Percentiles rank a stretch among this genome's conserved stretches.
Evolutionary conservation across 2,797 vertebrate species (phyloP).

Genomic region (Danio kyathit): DNA sequence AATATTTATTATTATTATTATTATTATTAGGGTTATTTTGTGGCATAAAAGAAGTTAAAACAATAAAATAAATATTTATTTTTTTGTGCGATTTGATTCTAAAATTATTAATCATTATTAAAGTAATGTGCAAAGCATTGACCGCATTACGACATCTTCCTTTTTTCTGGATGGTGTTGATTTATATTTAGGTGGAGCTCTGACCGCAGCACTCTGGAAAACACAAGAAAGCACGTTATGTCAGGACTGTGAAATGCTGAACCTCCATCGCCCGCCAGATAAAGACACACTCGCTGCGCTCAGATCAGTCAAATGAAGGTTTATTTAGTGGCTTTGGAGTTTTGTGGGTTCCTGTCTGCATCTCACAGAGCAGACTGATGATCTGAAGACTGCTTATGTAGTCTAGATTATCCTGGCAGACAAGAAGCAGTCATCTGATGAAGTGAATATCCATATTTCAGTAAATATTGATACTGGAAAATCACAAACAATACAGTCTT

Average conservation of each 20-base stretch:
- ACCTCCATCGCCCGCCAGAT: background rate
- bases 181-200: slow-evolving; percentile 27
- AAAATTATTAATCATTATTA: background rate
- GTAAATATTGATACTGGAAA: too few species aligned
- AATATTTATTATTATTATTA: too few species aligned
- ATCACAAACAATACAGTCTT: too few species aligned
- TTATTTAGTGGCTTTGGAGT: background rate
- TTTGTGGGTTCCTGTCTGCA: background rate
- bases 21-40: too few species aligned
- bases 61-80: too few species aligned
- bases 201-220: slow-evolving; percentile 19
- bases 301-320: background rate
- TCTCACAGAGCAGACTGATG: background rate
- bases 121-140: background rate
- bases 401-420: background rate
- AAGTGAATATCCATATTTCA: background rate
- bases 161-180: background rate
- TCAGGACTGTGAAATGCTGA: slow-evolving; percentile 27
- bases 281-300: background rate
- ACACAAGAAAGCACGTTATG: slow-evolving; percentile 1
- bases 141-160: background rate
- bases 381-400: background rate
- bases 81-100: background rate
- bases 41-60: too few species aligned
- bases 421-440: background rate